Percentiles rank a stretch among this genome's conserved stretches.
phyloP scores from a whole-genome alignment of 2,888 invertebrate species.

The Leptothorax acervorum region DNA sequence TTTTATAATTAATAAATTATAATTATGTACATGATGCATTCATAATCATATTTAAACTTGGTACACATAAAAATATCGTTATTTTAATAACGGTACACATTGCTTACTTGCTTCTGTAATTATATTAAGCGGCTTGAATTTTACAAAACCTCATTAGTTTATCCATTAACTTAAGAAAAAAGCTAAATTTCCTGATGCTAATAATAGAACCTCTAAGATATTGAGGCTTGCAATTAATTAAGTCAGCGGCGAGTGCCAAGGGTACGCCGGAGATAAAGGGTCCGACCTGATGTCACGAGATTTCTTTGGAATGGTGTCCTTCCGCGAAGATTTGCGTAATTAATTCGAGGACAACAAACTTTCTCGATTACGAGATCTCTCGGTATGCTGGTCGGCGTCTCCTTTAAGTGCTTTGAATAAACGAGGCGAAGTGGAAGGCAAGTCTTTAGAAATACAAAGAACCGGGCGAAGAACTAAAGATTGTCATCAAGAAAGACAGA shows the following conservation, averaged over 20 bases:
- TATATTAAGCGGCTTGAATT: not conserved
- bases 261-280: conserved; percentile 38
- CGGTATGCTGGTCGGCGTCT: conserved; percentile 34
- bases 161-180: not conserved
- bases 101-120: not conserved
- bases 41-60: conserved; percentile 6
- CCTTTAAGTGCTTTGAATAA: conserved; percentile 23
- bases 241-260: conserved; percentile 41
- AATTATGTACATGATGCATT: not conserved
- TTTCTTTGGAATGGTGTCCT: conserved; percentile 52
- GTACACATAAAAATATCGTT: not conserved
- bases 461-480: too few relatives aligned
- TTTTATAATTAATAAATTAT: not conserved
- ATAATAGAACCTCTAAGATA: conserved; percentile 13
- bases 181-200: not conserved
- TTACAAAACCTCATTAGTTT: not conserved
- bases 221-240: conserved; percentile 66
- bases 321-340: conserved; percentile 60
- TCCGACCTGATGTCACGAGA: conserved; percentile 52
- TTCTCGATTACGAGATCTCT: conserved; percentile 36
- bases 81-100: not conserved
- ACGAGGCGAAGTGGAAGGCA: not conserved
- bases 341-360: conserved; percentile 56
- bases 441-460: not conserved
- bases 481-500: not conserved